phyloP scores from a whole-genome alignment of 2,797 vertebrate species.

The Pipistrellus kuhlii region DNA sequence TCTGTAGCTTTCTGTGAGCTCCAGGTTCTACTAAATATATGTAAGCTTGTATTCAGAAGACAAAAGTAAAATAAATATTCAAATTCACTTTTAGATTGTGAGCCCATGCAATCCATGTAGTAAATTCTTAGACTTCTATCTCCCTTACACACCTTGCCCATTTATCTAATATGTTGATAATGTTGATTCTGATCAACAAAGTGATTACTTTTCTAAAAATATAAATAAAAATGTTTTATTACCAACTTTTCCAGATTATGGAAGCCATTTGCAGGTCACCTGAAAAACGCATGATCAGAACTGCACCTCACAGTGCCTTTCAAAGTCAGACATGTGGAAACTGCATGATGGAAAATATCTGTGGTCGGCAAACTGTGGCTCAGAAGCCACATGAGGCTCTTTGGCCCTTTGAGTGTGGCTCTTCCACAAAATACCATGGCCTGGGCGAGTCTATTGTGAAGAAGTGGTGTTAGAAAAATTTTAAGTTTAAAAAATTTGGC shows the following conservation, averaged over 20 bases:
- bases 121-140: not conserved
- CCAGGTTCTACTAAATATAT: not conserved
- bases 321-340: not conserved
- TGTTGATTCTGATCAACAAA: not conserved
- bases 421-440: too few species aligned
- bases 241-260: not conserved
- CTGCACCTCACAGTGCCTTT: not conserved
- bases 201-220: not conserved
- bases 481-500: too few species aligned
- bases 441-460: too few species aligned
- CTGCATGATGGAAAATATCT: fast-evolving
- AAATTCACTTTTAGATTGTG: not conserved
- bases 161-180: not conserved
- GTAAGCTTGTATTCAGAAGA: not conserved
- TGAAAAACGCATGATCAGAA: not conserved
- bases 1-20: not conserved
- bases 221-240: not conserved
- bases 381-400: too few species aligned
- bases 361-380: too few species aligned
- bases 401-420: too few species aligned
- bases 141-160: not conserved
- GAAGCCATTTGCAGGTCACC: not conserved
- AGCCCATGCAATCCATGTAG: not conserved
- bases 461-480: too few species aligned
- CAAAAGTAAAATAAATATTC: not conserved